Percentiles rank a stretch among this genome's conserved stretches.
Conservation (phyloP, 1,140 invertebrate genomes). For the Drosophila teissieri region DNA sequence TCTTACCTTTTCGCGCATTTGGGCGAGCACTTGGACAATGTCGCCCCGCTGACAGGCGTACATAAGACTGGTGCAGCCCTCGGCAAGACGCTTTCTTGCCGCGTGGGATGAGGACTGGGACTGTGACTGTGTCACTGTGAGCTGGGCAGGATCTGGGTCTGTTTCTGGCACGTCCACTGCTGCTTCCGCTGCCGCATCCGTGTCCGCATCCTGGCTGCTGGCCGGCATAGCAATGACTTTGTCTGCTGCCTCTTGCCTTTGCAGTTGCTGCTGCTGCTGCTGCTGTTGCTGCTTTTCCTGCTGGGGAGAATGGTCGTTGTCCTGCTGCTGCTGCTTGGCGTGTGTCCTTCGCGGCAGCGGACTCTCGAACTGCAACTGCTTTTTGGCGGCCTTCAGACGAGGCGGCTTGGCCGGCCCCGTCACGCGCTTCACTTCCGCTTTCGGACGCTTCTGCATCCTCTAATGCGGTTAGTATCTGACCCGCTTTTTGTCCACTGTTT, state of each 20-base stretch:
- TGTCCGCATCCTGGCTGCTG: conserved; percentile 40
- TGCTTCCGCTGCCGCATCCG: conserved; percentile 42
- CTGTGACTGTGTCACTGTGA: conserved; percentile 20
- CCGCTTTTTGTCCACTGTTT: conserved; percentile 18
- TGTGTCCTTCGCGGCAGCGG: conserved; percentile 67
- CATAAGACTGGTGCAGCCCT: conserved; percentile 92
- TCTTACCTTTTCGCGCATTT: conserved; percentile 85
- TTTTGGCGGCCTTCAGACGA: conserved; percentile 69
- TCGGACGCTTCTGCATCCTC: conserved; percentile 61
- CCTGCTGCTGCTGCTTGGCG: conserved; percentile 13
- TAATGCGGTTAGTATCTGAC: conserved; percentile 44
- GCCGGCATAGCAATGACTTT: conserved; percentile 50
- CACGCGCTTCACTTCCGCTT: conserved; percentile 48
- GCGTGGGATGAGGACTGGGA: conserved; percentile 11
- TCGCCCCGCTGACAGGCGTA: conserved; percentile 94
- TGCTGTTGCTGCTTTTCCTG: conserved; percentile 1
- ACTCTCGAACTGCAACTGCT: conserved; percentile 79
- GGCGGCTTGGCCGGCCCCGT: conserved; percentile 66
- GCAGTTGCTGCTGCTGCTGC: conserved; percentile 6
- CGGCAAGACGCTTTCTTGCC: conserved; percentile 84
- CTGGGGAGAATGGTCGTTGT: conserved; percentile 6
- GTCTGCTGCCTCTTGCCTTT: conserved; percentile 19
- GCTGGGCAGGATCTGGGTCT: conserved; percentile 25
- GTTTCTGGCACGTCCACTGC: conserved; percentile 53
- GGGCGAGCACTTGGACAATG: conserved; percentile 86